Evolutionary conservation across 2,113 vertebrate genomes (phyloP).

Genomic region (Excalfactoria chinensis): DNA sequence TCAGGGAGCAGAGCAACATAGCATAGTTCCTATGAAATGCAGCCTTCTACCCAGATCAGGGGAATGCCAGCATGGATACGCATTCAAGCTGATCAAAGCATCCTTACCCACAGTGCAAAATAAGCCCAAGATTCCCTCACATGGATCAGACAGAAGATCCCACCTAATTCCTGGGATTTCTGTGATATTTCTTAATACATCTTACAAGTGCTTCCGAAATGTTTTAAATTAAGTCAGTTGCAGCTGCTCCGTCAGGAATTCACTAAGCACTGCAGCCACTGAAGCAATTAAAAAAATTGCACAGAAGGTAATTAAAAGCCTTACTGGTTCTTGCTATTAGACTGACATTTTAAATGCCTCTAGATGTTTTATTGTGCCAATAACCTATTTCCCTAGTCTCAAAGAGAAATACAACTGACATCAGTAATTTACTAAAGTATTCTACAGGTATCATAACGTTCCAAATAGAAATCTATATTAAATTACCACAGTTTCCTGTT

Average conservation of each 20-base stretch:
- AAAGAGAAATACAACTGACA: conserved; percentile 91
- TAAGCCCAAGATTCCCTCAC: not conserved
- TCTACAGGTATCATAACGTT: conserved; percentile 85
- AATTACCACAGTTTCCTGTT: conserved; percentile 68
- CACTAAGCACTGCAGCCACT: conserved; percentile 80
- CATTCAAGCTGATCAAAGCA: not conserved
- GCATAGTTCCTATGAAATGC: not conserved
- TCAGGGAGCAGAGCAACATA: not conserved
- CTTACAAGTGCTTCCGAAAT: conserved; percentile 54
- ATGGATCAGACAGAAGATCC: not conserved
- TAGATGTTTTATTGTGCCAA: conserved; percentile 94
- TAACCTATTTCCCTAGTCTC: conserved; percentile 91
- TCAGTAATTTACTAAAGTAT: conserved; percentile 92
- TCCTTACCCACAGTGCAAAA: not conserved
- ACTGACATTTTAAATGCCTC: conserved; percentile 94
- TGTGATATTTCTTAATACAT: conserved; percentile 46
- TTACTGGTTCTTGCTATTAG: conserved; percentile 97
- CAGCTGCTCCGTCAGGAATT: conserved; percentile 83
- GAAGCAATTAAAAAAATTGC: conserved; percentile 90
- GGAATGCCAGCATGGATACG: rapidly evolving
- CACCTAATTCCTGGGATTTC: not conserved
- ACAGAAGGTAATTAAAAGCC: conserved; percentile 99
- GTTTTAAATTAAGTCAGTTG: conserved; percentile 82
- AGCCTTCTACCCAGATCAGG: not conserved
- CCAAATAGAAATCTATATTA: conserved; percentile 85